Conservation (phyloP, 2,888 invertebrate species). For the Pandemis cinnamomeana region DNA sequence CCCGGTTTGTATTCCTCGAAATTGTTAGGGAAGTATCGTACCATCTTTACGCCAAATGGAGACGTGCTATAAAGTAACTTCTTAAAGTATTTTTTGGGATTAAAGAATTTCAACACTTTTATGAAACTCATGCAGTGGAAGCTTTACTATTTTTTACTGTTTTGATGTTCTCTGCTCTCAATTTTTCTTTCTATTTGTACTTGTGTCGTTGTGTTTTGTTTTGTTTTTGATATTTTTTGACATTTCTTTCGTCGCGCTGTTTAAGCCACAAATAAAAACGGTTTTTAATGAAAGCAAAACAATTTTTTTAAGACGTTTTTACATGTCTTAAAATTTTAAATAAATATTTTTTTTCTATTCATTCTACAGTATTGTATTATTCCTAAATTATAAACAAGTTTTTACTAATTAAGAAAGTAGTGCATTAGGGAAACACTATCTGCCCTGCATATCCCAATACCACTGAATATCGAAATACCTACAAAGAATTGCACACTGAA, state of each 20-base stretch:
- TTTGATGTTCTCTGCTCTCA: not conserved
- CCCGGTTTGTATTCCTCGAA: slow-evolving; percentile 64
- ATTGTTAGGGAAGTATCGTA: slow-evolving; percentile 73
- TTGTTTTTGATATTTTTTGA: not conserved
- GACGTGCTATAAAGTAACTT: slow-evolving; percentile 45
- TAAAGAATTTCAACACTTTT: slow-evolving; percentile 16
- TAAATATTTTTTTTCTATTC: no score
- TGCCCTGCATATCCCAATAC: no score
- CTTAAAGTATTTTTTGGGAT: slow-evolving; percentile 38
- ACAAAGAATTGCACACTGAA: no score
- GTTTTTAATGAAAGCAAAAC: not conserved
- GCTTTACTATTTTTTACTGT: not conserved
- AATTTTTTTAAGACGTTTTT: no score
- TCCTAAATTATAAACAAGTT: no score
- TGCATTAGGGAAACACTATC: no score
- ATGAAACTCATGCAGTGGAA: slow-evolving; percentile 29
- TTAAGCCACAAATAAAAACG: slow-evolving; percentile 1
- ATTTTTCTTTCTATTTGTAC: not conserved
- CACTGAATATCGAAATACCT: no score
- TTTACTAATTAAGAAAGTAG: no score
- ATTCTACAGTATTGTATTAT: no score
- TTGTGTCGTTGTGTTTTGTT: slow-evolving; percentile 28
- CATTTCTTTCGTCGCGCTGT: not conserved
- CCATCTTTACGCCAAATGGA: slow-evolving; percentile 63
- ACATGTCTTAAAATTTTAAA: no score